Base-by-base conservation (phyloP, 30 jellyfish, hydroid and myxozoan species). In the Chironex yamaguchii region DNA sequence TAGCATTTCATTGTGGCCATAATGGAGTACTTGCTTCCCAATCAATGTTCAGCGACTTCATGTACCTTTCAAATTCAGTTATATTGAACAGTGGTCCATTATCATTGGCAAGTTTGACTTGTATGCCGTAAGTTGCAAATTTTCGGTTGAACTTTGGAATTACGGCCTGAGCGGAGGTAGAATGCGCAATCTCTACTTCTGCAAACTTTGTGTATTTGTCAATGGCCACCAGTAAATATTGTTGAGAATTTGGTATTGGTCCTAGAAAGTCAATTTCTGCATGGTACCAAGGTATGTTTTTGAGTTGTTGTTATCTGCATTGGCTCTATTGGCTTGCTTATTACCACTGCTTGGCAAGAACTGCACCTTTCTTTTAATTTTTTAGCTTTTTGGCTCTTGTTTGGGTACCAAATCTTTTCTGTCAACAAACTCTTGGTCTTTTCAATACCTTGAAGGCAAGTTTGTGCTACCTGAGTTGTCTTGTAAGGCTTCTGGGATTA, bases 71-170 rank as follows among this genome's bases (percentile, higher is more conserved):
- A 35, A 70, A 14, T 2, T 31, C 71, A n/a, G 67, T 3, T 1
- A 66, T 23, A 12, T 32, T 23, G 34, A 85, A 85, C 17, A 90
- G 95, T 49, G 91, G 91, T 48, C 95, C 90, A 54, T 53, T 85
- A 23, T 71, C 91, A 24, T 34, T 27, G 14, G 34, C 34, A 62
- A 76, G 76, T n/a, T 9, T 48, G n/a, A 35, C 49, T 30, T 94
- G 71, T 3, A 53, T 17, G 71, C 20, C 21, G 25, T n/a, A 4
- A 28, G 71, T 53, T 53, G 9, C 25, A n/a, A 53, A 6, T 4
- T 53, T 17, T 53, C 25, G 25, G 13, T 17, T 53, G 71, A 53
- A 2, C 71, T 53, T 53, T 17, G 4, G 25, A 17, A n/a, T 32
- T 2, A 67, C 75, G 26, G 88, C 88, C 24, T 76, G 69, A 4